Conservation (phyloP, 92 coral and sea anemone species). For the Epizoanthus stellaris region DNA sequence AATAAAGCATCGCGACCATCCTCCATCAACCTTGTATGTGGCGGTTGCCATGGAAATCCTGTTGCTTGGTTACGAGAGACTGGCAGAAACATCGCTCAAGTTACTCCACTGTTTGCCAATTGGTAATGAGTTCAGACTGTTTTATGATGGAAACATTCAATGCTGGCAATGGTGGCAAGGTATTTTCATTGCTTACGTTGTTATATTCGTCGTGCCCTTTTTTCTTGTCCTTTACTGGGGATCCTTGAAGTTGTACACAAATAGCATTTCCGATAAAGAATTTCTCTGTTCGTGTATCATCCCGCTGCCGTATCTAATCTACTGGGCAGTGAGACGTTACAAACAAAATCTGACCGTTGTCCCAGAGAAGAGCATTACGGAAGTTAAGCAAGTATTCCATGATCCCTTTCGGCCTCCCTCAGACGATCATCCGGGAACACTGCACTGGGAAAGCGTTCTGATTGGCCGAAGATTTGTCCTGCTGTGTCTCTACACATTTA, state of each 20-base stretch:
- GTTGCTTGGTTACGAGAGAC: constrained; percentile 64
- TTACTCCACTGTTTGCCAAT: constrained; percentile 57
- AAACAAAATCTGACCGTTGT: neutral
- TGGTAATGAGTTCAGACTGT: constrained; percentile 16
- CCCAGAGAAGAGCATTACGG: neutral
- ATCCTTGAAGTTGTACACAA: no score
- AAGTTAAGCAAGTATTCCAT: constrained; percentile 25
- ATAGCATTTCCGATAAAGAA: constrained; percentile 24
- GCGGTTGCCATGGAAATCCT: constrained; percentile 35
- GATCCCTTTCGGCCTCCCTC: constrained; percentile 25
- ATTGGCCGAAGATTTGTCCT: constrained; percentile 44
- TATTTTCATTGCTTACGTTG: no score
- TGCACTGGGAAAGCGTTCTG: constrained; percentile 56
- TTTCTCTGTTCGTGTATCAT: constrained; percentile 26
- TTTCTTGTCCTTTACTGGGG: no score
- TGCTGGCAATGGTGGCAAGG: constrained; percentile 62
- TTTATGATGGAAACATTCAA: constrained; percentile 32
- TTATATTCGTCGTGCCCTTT: no score
- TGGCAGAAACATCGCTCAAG: constrained; percentile 54
- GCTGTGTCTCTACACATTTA: constrained; percentile 27
- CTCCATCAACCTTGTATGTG: neutral
- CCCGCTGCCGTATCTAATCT: constrained; percentile 24
- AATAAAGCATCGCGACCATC: neutral
- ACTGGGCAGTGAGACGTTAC: constrained; percentile 16
- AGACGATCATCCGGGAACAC: constrained; percentile 28